phyloP scores from a whole-genome alignment of 2,888 invertebrate species.

The Eulithis prunata region DNA sequence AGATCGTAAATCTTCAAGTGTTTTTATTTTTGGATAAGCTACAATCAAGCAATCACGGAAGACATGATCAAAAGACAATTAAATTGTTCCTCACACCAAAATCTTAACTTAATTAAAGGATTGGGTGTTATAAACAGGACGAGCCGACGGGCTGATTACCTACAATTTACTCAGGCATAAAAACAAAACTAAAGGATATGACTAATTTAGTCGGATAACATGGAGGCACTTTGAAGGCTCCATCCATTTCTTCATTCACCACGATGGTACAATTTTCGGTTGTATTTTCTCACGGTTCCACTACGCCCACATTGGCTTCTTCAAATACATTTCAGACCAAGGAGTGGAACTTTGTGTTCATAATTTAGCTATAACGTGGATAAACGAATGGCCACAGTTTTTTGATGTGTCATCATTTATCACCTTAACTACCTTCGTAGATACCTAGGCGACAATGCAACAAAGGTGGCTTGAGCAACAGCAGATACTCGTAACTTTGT shows the following conservation, averaged over 20 bases:
- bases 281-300: conserved; percentile 78
- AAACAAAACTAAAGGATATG: conserved; percentile 54
- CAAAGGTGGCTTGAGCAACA: conserved; percentile 34
- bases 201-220: conserved; percentile 55
- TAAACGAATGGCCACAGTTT: conserved; percentile 60
- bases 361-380: conserved; percentile 67
- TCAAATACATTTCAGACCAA: conserved; percentile 72
- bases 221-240: conserved; percentile 44
- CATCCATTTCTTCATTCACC: conserved; percentile 50
- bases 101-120: conserved; percentile 47
- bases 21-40: conserved; percentile 36
- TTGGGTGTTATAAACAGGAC: conserved; percentile 47
- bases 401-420: conserved; percentile 55
- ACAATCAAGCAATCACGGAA: conserved; percentile 40
- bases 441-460: conserved; percentile 37
- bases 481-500: conserved; percentile 17
- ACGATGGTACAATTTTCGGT: conserved; percentile 64
- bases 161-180: conserved; percentile 49
- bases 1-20: conserved; percentile 42
- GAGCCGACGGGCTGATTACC: conserved; percentile 49
- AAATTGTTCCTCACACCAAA: conserved; percentile 40
- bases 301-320: conserved; percentile 72
- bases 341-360: conserved; percentile 70
- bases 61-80: conserved; percentile 34
- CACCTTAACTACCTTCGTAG: conserved; percentile 37